Evolutionary conservation across 1,140 invertebrate genomes (phyloP), one percentile per base, ranked within the genome.

Genomic region (Drosophila sechellia): DNA sequence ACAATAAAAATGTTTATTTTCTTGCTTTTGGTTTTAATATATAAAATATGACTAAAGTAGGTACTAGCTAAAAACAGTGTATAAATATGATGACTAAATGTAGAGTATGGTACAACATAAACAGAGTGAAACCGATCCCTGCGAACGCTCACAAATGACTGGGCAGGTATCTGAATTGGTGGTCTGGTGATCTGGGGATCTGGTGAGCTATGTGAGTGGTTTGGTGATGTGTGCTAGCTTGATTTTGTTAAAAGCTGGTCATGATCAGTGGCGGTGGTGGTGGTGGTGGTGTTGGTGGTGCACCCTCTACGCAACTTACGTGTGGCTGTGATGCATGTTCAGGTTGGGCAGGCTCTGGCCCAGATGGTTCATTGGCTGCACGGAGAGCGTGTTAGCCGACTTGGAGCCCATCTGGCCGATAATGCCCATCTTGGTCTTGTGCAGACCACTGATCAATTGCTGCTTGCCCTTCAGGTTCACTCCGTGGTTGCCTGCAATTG

Each of bases 331-430:
- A 55, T 90, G 91, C 63, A 91, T 64, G 53, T 87, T 95, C 53
- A 96, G 90, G 81, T 96, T 96, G 31, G 96, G 96, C 78, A 96
- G 91, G 60, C 95, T 96, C 90, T 96, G 95, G 22, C 95, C 95
- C 54, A 96, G 92, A 50, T 94, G 94, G 66, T 94, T 94, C 12
- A 94, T 92, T 6, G 96, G 94, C 84, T 96, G 95, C 39, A 97
- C 96, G 13, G 95, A 95, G 46, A 97, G 92, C 0, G 96, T 96
- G 79, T 96, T 97, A 4, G 95, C 70, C 31, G 81, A 81, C 20
- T 72, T 95, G 4, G 95, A 77, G 20, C 75, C 66, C 37, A 77
- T 66, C 3, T 68, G 50, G n/a, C 71, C 93, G 43, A 81, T 78
- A 70, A 86, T 92, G 42, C 71, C 93, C 39, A 81, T 79, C 69